These are phyloP conservation scores for Tarsius wallacei DNA, from an alignment of 2,797 vertebrate genomes.

Conservation along the genomic window DNA sequence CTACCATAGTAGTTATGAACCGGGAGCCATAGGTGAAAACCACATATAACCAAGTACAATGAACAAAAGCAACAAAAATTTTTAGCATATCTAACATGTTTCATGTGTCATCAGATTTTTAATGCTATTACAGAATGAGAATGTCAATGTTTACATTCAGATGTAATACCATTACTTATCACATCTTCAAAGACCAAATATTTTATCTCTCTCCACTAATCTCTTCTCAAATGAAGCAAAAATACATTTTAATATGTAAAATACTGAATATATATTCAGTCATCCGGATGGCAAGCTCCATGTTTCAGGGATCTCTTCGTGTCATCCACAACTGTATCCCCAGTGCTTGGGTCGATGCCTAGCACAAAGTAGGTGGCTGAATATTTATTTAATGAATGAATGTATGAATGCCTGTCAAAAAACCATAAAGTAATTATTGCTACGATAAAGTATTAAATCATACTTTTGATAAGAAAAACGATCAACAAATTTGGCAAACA, in stretches of 20 bases:
- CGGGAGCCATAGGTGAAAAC: not conserved
- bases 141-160: not conserved
- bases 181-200: not conserved
- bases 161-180: not conserved
- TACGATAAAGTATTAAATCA: constrained; percentile 41
- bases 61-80: not conserved
- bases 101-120: not conserved
- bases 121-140: not conserved
- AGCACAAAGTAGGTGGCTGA: not conserved
- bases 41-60: not conserved
- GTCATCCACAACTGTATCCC: not conserved
- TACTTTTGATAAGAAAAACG: not conserved
- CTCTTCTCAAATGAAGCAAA: not conserved
- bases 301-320: not conserved
- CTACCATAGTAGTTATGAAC: not conserved
- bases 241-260: not conserved
- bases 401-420: not conserved
- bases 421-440: constrained; percentile 1
- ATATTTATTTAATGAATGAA: not conserved
- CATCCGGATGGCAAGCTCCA: not conserved
- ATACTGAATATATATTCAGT: not conserved
- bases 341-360: not conserved
- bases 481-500: constrained; percentile 22
- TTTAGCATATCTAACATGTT: not conserved
- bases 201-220: not conserved